Percentiles rank a stretch among this genome's conserved stretches.
Conservation (phyloP, 1,140 invertebrate genomes). For the Platorchestia sp. region DNA sequence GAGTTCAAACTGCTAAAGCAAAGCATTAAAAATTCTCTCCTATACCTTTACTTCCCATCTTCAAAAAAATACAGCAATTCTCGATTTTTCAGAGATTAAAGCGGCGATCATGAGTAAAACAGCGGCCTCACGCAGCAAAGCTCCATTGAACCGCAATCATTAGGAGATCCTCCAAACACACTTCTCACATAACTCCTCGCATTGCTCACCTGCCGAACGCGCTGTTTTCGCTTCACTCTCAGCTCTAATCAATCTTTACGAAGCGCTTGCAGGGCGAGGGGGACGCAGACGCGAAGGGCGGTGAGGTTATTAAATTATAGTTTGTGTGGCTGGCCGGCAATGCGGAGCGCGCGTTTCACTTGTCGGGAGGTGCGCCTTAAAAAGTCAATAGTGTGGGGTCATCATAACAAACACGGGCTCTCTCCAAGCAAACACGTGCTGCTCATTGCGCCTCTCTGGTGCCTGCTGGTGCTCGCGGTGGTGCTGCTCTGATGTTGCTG, state of each 20-base stretch:
- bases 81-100: too few species aligned
- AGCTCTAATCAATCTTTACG: background rate
- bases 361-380: slow-evolving; percentile 45
- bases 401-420: slow-evolving; percentile 39
- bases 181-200: background rate
- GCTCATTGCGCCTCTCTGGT: slow-evolving; percentile 20
- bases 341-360: slow-evolving; percentile 38
- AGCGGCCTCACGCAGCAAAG: too few species aligned
- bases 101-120: too few species aligned
- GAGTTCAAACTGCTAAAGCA: too few species aligned
- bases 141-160: background rate
- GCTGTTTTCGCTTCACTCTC: background rate
- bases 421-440: slow-evolving; percentile 38
- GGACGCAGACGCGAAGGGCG: background rate
- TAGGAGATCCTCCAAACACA: background rate
- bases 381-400: slow-evolving; percentile 40
- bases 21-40: too few species aligned
- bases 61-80: too few species aligned
- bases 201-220: background rate
- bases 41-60: too few species aligned
- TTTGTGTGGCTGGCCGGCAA: slow-evolving; percentile 22
- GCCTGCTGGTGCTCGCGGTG: background rate
- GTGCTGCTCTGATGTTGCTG: background rate
- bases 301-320: slow-evolving; percentile 17
- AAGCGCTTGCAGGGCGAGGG: background rate